Evolutionary conservation across 2,113 vertebrate genomes (phyloP).

Genomic region (Pelvicachromis taeniatus): DNA sequence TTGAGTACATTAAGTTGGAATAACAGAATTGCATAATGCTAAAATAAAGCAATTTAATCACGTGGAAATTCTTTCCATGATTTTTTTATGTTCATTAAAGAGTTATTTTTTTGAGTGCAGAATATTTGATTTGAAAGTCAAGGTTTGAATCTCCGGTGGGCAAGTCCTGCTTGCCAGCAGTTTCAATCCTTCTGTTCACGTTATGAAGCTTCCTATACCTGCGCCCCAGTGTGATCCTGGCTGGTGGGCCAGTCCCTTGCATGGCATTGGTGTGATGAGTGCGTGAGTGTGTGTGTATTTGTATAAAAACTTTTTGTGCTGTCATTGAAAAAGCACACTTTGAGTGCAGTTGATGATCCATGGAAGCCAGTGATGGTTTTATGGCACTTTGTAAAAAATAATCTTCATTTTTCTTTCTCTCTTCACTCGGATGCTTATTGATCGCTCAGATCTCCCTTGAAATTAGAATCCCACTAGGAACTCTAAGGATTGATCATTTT

Average conservation of each 20-base stretch:
- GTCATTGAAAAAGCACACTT: not conserved
- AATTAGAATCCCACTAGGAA: constrained; percentile 28
- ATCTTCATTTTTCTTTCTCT: constrained; percentile 8
- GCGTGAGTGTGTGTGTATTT: not conserved
- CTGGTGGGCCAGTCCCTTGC: not conserved
- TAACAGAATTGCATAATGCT: too few species aligned
- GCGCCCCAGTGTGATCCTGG: not conserved
- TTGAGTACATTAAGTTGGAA: too few species aligned
- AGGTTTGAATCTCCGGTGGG: not conserved
- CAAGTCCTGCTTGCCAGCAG: not conserved
- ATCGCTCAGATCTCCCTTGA: constrained; percentile 17
- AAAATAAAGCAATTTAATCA: too few species aligned
- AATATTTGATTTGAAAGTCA: not conserved
- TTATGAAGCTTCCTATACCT: not conserved
- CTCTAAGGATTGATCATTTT: constrained; percentile 35
- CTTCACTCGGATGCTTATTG: constrained; percentile 13
- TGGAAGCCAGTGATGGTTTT: not conserved
- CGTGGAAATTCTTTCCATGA: too few species aligned
- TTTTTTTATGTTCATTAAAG: too few species aligned
- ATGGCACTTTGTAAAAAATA: constrained; percentile 1
- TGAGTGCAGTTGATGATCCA: not conserved
- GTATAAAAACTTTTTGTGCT: not conserved
- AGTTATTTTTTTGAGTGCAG: too few species aligned
- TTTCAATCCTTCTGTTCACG: not conserved
- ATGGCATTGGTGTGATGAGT: not conserved